A percentile compares a stretch with the other conserved stretches of the same genome.
phyloP scores from a whole-genome alignment of 2,888 invertebrate genomes.

The Tinea semifulvella region DNA sequence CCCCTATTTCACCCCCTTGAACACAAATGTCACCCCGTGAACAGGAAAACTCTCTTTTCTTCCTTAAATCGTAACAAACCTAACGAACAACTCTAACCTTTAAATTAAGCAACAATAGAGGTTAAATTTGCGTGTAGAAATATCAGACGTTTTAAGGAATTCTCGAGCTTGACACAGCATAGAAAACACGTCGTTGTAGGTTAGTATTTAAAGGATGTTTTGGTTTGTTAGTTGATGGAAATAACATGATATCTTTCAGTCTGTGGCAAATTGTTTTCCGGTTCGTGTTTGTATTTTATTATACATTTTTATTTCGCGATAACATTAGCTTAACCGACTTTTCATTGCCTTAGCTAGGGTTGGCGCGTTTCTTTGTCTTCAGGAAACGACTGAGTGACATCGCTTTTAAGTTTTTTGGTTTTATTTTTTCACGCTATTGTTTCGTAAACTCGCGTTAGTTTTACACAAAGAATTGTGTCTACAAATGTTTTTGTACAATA shows the following conservation, averaged over 20 bases:
- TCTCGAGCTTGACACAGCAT: conserved; percentile 29
- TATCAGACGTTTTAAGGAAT: conserved; percentile 65
- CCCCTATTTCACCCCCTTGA: conserved; percentile 43
- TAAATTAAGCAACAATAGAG: conserved; percentile 26
- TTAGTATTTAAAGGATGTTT: conserved; percentile 4
- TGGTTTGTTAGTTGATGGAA: conserved; percentile 21
- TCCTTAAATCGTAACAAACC: conserved; percentile 48
- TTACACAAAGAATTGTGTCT: too few species aligned
- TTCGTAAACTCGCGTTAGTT: too few species aligned
- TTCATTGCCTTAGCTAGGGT: conserved; percentile 62
- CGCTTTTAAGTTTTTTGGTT: too few species aligned
- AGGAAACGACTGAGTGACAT: too few species aligned
- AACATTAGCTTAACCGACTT: conserved; percentile 68
- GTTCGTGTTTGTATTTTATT: conserved; percentile 66
- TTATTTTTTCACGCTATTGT: too few species aligned
- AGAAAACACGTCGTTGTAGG: conserved; percentile 1
- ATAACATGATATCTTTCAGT: conserved; percentile 61
- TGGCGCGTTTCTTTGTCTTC: conserved; percentile 31
- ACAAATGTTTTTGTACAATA: too few species aligned
- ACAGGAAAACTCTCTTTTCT: conserved; percentile 66
- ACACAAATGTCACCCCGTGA: conserved; percentile 64
- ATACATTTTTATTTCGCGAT: conserved; percentile 68
- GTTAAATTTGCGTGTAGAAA: conserved; percentile 28
- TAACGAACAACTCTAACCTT: conserved; percentile 27
- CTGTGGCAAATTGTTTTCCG: conserved; percentile 66